These are phyloP conservation scores for Phrynosoma blainvillii DNA, from an alignment of 2,113 vertebrate species.

Conservation along the genomic window DNA sequence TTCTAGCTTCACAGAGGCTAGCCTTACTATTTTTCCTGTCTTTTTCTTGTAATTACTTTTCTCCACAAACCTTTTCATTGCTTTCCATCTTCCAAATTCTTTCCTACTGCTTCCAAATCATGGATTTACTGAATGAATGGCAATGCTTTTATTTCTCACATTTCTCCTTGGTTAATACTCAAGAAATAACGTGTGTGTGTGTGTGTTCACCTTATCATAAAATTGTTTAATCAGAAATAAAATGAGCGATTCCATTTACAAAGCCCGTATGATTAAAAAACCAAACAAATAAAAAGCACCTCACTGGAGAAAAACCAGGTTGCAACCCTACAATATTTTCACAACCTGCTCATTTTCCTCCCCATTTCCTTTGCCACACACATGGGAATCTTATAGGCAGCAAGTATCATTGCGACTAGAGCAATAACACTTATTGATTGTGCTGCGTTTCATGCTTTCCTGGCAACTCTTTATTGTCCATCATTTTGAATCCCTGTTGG, in stretches of 20 bases:
- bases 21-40: slow-evolving; percentile 12
- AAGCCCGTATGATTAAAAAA: background rate
- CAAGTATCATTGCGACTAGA: slow-evolving; percentile 45
- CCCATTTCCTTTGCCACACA: slow-evolving; percentile 59
- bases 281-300: background rate
- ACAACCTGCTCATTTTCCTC: slow-evolving; percentile 57
- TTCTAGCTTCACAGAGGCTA: background rate
- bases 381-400: slow-evolving; percentile 45
- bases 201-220: slow-evolving; percentile 37
- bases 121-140: background rate
- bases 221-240: slow-evolving; percentile 41
- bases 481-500: slow-evolving; percentile 47
- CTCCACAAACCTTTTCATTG: background rate
- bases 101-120: background rate
- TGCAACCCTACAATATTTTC: slow-evolving; percentile 54
- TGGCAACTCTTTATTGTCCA: slow-evolving; percentile 49
- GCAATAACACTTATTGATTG: slow-evolving; percentile 44
- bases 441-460: slow-evolving; percentile 37
- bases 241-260: slow-evolving; percentile 22
- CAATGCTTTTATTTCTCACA: background rate
- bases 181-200: too few species aligned
- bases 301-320: slow-evolving; percentile 34
- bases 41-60: slow-evolving; percentile 32
- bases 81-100: background rate
- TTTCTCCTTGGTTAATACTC: too few species aligned